Evolutionary conservation across 2,888 invertebrate species (phyloP).

Genomic region (Drosophila buzzatii): DNA sequence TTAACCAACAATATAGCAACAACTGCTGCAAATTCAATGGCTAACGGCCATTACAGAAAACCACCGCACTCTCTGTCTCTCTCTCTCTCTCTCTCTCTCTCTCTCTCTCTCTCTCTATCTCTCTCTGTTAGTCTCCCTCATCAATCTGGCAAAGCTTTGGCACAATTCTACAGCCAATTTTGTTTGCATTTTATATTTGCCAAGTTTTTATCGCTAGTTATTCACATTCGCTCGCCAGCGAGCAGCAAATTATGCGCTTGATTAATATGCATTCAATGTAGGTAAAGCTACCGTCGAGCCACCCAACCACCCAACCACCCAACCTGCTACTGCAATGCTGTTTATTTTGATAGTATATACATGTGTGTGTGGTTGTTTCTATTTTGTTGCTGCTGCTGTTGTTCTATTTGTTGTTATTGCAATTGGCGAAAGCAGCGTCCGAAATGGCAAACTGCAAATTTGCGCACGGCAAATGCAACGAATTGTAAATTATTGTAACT

Average conservation of each 20-base stretch:
- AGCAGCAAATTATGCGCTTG: constrained; percentile 73
- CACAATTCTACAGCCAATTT: constrained; percentile 55
- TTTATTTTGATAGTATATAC: constrained; percentile 70
- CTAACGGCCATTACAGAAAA: constrained; percentile 59
- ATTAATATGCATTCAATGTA: constrained; percentile 75
- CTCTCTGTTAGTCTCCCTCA: not conserved
- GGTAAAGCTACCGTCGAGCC: constrained; percentile 23
- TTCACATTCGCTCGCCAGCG: constrained; percentile 54
- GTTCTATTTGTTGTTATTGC: constrained; percentile 42
- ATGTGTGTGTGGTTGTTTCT: constrained; percentile 33
- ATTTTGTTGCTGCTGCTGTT: constrained; percentile 10
- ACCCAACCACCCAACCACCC: not conserved
- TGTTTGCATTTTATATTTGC: constrained; percentile 78
- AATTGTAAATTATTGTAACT: constrained; percentile 74
- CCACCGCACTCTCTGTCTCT: not conserved
- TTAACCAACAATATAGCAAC: constrained; percentile 76
- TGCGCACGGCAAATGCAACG: constrained; percentile 72
- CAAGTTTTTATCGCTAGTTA: constrained; percentile 78
- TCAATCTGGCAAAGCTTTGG: constrained; percentile 10
- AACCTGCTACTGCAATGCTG: constrained; percentile 39
- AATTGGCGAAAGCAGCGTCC: constrained; percentile 53
- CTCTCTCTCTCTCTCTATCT: not conserved
- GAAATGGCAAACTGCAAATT: constrained; percentile 69
- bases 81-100: not conserved
- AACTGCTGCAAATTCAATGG: constrained; percentile 63